phyloP scores from a whole-genome alignment of 2,888 invertebrate genomes.

The Stictocephala bisonia region DNA sequence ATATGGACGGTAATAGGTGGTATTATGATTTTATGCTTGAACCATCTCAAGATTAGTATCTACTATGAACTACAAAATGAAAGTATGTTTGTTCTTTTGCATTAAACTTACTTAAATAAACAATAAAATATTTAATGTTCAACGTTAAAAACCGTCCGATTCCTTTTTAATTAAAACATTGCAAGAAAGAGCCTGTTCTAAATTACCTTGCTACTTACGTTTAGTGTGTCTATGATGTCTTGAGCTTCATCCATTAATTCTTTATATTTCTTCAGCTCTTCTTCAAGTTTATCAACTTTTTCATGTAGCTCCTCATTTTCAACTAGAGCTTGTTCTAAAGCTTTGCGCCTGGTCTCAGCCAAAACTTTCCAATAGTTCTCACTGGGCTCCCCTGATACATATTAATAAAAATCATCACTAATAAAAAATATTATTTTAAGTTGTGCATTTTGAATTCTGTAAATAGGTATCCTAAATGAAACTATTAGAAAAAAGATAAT shows the following conservation, averaged over 20 bases:
- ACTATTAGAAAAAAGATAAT: too few species aligned
- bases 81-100: too few species aligned
- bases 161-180: too few species aligned
- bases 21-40: too few species aligned
- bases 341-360: slow-evolving; percentile 78
- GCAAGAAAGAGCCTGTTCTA: neutral
- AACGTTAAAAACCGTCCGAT: too few species aligned
- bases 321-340: slow-evolving; percentile 76
- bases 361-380: slow-evolving; percentile 81
- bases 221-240: slow-evolving; percentile 79
- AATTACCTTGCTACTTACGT: slow-evolving; percentile 66
- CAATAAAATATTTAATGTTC: neutral
- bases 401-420: too few species aligned
- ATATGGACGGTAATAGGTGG: too few species aligned
- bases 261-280: slow-evolving; percentile 75
- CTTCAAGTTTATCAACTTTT: slow-evolving; percentile 67
- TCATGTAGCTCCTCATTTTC: slow-evolving; percentile 75
- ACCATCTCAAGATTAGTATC: neutral
- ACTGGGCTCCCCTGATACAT: slow-evolving; percentile 73
- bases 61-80: neutral
- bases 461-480: too few species aligned
- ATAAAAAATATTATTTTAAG: too few species aligned
- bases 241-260: slow-evolving; percentile 81
- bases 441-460: too few species aligned
- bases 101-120: too few species aligned